Percentiles rank a stretch among this genome's conserved stretches.
phyloP scores from a whole-genome alignment of 30 jellyfish, hydroid and myxozoan species.

The Sanderia malayensis region DNA sequence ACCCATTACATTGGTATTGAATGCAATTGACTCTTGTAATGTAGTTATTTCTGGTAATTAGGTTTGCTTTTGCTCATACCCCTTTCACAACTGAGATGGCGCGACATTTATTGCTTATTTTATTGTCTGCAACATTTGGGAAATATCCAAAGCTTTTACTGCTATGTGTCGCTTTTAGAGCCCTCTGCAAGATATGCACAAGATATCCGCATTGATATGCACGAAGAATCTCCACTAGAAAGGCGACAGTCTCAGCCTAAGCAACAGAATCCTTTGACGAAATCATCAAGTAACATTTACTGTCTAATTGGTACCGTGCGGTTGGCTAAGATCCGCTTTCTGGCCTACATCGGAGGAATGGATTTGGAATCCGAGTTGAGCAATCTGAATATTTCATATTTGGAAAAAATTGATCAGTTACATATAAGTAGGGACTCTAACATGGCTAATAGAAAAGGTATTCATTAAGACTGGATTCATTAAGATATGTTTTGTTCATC shows the following conservation, averaged over 20 bases:
- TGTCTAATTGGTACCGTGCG: conserved; percentile 52
- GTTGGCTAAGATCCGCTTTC: conserved; percentile 41
- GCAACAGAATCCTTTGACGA: conserved; percentile 12
- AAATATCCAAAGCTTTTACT: too few species aligned
- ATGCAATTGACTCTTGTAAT: too few species aligned
- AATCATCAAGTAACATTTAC: neutral
- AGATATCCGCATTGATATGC: conserved; percentile 20
- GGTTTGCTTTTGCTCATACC: too few species aligned
- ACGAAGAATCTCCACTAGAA: conserved; percentile 5
- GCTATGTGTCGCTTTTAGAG: neutral
- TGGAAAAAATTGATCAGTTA: conserved; percentile 3
- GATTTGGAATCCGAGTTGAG: conserved; percentile 53
- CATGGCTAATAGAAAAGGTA: conserved; percentile 7
- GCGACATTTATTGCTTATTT: too few species aligned
- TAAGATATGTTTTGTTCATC: neutral
- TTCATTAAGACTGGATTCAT: neutral
- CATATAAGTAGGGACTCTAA: conserved; percentile 1
- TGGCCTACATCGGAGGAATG: conserved; percentile 93
- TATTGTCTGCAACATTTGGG: too few species aligned
- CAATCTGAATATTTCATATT: conserved; percentile 48
- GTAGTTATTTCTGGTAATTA: too few species aligned
- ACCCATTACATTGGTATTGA: too few species aligned
- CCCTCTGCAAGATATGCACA: conserved; percentile 17
- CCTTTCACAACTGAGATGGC: too few species aligned
- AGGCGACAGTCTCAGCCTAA: conserved; percentile 7